Percentiles rank a stretch among this genome's conserved stretches.
These are phyloP conservation scores for Hirtodrosophila histrioides DNA, from an alignment of 2,888 invertebrate genomes.

Conservation along the genomic window DNA sequence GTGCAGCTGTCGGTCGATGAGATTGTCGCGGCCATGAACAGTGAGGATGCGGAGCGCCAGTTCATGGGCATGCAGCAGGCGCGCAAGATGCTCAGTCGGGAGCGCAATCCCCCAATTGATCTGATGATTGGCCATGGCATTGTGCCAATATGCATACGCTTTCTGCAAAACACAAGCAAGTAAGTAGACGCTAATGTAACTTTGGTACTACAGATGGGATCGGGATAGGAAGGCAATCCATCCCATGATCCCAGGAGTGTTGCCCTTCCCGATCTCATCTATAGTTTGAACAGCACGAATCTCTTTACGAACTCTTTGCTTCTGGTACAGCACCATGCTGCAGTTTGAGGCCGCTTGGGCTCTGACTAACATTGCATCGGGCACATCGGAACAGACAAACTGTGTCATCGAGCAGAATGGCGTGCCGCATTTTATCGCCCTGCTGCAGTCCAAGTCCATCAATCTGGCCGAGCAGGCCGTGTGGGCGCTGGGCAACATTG, in stretches of 20 bases:
- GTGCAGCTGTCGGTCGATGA: constrained; percentile 88
- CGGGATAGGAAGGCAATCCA: no score
- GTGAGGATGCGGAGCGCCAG: constrained; percentile 87
- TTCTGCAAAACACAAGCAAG: constrained; percentile 90
- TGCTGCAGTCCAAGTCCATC: constrained; percentile 88
- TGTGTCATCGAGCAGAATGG: constrained; percentile 94
- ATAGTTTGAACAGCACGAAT: no score
- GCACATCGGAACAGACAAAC: constrained; percentile 95
- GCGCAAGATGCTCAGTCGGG: constrained; percentile 93
- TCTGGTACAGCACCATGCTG: constrained; percentile 87
- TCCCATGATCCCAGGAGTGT: no score
- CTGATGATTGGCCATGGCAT: constrained; percentile 93
- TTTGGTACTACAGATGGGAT: no score
- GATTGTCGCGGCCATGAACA: constrained; percentile 90
- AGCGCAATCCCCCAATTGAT: constrained; percentile 96
- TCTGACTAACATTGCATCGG: constrained; percentile 98
- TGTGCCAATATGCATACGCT: constrained; percentile 92
- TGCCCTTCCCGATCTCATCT: no score
- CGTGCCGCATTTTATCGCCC: constrained; percentile 90
- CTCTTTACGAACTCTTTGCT: no score
- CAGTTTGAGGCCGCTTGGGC: constrained; percentile 99
- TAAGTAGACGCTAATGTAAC: constrained; percentile 82
- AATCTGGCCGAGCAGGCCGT: constrained; percentile 96
- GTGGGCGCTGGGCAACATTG: constrained; percentile 99
- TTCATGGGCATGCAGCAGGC: constrained; percentile 92